Conservation (phyloP, 2,113 vertebrate genomes). For the Amphilophus citrinellus region DNA sequence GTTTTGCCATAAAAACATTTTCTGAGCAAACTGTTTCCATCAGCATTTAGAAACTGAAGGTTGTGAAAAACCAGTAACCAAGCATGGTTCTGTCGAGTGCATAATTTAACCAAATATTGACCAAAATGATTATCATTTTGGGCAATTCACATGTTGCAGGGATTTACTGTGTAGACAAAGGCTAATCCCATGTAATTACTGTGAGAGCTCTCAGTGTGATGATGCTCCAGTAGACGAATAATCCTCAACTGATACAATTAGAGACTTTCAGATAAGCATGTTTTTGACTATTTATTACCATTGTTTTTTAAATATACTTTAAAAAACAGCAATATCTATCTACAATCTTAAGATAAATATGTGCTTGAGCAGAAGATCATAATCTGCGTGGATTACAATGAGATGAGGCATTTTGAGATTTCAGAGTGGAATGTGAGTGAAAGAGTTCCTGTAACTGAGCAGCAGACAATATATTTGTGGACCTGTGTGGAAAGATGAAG, state of each 20-base stretch:
- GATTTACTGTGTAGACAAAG: slow-evolving; percentile 56
- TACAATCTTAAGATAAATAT: neutral
- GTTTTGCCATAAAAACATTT: neutral
- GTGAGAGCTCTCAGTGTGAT: slow-evolving; percentile 50
- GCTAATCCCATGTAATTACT: slow-evolving; percentile 68
- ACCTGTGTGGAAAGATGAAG: slow-evolving; percentile 40
- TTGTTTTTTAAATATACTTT: slow-evolving; percentile 2
- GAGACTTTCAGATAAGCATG: slow-evolving; percentile 9
- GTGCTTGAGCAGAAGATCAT: neutral
- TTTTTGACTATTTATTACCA: neutral
- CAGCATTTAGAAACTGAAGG: neutral
- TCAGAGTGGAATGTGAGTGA: neutral
- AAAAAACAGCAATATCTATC: neutral
- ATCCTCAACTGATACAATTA: slow-evolving; percentile 41
- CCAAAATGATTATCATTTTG: slow-evolving; percentile 31
- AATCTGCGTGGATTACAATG: neutral
- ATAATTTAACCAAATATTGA: neutral
- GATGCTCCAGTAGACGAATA: slow-evolving; percentile 27
- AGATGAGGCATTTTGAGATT: slow-evolving; percentile 6
- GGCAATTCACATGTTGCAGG: slow-evolving; percentile 36
- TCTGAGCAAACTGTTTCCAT: neutral
- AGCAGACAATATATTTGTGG: slow-evolving; percentile 48
- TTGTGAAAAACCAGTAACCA: neutral
- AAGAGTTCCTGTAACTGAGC: slow-evolving; percentile 10
- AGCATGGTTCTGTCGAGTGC: neutral